phyloP scores from a whole-genome alignment of 2,797 vertebrate species.

The Mormyrops attenuatus region DNA sequence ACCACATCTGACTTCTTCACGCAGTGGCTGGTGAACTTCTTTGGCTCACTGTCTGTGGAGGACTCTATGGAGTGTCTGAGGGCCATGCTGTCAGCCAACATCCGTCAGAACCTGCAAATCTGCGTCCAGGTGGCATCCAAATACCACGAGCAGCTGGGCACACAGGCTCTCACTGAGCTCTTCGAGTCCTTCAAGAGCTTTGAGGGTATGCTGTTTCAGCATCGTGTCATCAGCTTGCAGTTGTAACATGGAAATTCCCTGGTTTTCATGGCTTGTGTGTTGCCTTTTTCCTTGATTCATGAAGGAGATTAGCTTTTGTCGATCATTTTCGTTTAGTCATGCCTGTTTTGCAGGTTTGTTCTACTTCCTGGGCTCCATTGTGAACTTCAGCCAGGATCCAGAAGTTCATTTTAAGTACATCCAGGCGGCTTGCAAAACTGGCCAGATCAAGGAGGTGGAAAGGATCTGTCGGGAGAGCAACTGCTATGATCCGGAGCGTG shows the following conservation, averaged over 20 bases:
- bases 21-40: constrained; percentile 98
- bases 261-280: neutral
- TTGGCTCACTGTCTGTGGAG: constrained; percentile 93
- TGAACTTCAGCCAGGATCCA: constrained; percentile 98
- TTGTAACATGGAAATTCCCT: neutral
- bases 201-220: constrained; percentile 69
- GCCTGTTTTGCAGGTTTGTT: constrained; percentile 73
- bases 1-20: constrained; percentile 11
- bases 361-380: constrained; percentile 98
- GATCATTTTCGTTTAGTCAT: neutral
- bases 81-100: constrained; percentile 97
- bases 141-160: constrained; percentile 92
- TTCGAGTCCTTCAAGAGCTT: constrained; percentile 99
- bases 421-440: constrained; percentile 96
- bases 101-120: constrained; percentile 96
- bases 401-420: constrained; percentile 99
- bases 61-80: constrained; percentile 95
- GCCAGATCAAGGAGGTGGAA: constrained; percentile 98
- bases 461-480: constrained; percentile 98
- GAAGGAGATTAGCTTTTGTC: neutral
- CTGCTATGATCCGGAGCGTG: constrained; percentile 95
- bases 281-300: neutral
- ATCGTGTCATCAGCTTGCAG: neutral
- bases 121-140: constrained; percentile 98
- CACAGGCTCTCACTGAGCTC: constrained; percentile 93